Base-by-base conservation (phyloP, 1,140 invertebrate genomes). In the Drosophila gunungcola region DNA sequence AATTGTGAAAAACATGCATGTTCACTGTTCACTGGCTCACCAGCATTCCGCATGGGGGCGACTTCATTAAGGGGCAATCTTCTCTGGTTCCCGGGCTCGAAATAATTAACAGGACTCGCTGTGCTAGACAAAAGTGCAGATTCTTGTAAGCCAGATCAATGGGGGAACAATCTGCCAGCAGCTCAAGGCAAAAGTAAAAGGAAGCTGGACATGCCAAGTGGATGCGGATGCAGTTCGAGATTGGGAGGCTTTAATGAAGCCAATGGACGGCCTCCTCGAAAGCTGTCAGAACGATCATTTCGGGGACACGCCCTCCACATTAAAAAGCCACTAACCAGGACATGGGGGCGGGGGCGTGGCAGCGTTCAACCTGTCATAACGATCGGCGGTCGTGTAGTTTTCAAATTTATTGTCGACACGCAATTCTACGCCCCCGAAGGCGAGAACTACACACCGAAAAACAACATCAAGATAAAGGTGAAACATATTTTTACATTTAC, bases 371-470 rank as follows among this genome's bases (percentile, higher is more conserved):
- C 84, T 89, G 84, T 80, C 84, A 78, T 74, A 60, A 62, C 27
- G 48, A 51, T 34, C 16, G 63, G 65, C 32, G 69, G 68, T 80
- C 85, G 73, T 84, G 84, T 78, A 84, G 69, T 84, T 89, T 84
- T 89, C 80, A 84, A 89, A 89, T 89, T 89, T 89, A 89, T 89
- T 56, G 73, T 48, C 84, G 68, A 84, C 83, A 88, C 83, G 83
- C 83, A 88, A 38, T 53, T 63, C 52, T 52, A 78, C 70, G 78
- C 83, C 84, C 80, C 70, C 78, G 64, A 67, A 60, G 42, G 21
- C 49, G 34, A 43, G 38, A 16, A 38, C 12, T 39, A n/a, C 4
- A 16, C 12, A 39, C n/a, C 4, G 25, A 4, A 32, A 51, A 32
- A 49, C 9, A 16, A 32, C 13, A 2, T 4, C 4, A 10, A 43